Evolutionary conservation across 2,797 vertebrate genomes (phyloP).

Genomic region (Arnoldichthys spilopterus): DNA sequence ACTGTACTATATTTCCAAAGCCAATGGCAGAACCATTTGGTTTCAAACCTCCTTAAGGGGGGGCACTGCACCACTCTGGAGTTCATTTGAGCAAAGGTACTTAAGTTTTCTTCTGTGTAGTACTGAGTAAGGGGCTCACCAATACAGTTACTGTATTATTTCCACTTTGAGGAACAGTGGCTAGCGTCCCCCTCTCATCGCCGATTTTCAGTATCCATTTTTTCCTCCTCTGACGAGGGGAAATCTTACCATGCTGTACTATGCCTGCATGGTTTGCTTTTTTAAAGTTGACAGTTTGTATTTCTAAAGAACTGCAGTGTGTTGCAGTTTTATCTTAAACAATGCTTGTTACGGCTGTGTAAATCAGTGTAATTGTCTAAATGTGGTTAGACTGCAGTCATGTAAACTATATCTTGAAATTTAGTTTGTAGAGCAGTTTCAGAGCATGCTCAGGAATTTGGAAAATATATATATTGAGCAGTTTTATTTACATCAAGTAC

Average conservation of each 20-base stretch:
- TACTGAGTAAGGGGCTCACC: conserved; percentile 55
- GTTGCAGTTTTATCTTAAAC: conserved; percentile 11
- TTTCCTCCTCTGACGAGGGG: conserved; percentile 18
- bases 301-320: conserved; percentile 8
- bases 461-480: background rate
- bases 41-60: conserved; percentile 70
- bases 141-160: conserved; percentile 40
- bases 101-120: conserved; percentile 66
- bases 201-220: conserved; percentile 6
- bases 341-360: no score
- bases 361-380: conserved; percentile 7
- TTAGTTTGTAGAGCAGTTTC: conserved; percentile 22
- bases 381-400: background rate
- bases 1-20: conserved; percentile 70
- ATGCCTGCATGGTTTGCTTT: conserved; percentile 31
- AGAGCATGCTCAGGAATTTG: conserved; percentile 44
- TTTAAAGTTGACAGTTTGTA: background rate
- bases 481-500: background rate
- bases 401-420: background rate
- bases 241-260: conserved; percentile 11
- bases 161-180: conserved; percentile 29
- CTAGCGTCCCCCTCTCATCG: conserved; percentile 23
- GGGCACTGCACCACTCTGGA: conserved; percentile 65
- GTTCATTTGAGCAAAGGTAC: conserved; percentile 68
- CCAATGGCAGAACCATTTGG: conserved; percentile 72